These are phyloP conservation scores for Elgaria multicarinata DNA, from an alignment of 2,113 vertebrate genomes.

Conservation along the genomic window DNA sequence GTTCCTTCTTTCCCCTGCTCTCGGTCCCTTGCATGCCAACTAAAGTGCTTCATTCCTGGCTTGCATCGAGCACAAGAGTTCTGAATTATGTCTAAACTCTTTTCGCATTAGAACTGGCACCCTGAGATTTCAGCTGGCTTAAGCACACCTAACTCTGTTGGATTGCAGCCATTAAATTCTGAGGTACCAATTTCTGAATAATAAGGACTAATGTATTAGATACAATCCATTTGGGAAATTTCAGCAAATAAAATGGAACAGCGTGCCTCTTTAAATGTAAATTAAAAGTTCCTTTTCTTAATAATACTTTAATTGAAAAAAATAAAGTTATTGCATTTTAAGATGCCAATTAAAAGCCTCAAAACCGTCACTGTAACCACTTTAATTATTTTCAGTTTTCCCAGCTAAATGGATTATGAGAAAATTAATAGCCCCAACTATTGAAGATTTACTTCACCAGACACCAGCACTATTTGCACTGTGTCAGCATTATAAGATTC, in stretches of 20 bases:
- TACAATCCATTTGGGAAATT: conserved; percentile 38
- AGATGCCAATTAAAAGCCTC: conserved; percentile 8
- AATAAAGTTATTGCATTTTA: conserved; percentile 30
- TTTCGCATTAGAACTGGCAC: background rate
- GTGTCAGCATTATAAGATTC: conserved; percentile 60
- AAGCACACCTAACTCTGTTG: background rate
- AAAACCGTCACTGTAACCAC: conserved; percentile 59
- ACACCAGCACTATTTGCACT: conserved; percentile 44
- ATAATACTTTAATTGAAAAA: conserved; percentile 50
- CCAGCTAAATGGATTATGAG: conserved; percentile 60
- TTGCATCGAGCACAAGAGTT: too few species aligned
- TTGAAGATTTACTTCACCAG: conserved; percentile 61
- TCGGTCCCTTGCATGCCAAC: too few species aligned
- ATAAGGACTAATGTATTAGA: conserved; percentile 1
- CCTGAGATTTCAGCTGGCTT: background rate
- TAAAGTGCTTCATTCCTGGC: too few species aligned
- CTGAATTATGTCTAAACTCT: too few species aligned
- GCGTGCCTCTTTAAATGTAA: conserved; percentile 44
- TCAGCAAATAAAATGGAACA: conserved; percentile 36
- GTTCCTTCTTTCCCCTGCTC: too few species aligned
- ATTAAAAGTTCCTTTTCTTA: conserved; percentile 36
- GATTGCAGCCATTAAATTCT: background rate
- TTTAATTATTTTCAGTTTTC: conserved; percentile 68
- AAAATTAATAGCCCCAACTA: conserved; percentile 65
- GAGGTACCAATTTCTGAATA: background rate